A percentile compares a stretch with the other conserved stretches of the same genome.
phyloP scores from a whole-genome alignment of 2,113 vertebrate species.

The Alexandromys fortis region DNA sequence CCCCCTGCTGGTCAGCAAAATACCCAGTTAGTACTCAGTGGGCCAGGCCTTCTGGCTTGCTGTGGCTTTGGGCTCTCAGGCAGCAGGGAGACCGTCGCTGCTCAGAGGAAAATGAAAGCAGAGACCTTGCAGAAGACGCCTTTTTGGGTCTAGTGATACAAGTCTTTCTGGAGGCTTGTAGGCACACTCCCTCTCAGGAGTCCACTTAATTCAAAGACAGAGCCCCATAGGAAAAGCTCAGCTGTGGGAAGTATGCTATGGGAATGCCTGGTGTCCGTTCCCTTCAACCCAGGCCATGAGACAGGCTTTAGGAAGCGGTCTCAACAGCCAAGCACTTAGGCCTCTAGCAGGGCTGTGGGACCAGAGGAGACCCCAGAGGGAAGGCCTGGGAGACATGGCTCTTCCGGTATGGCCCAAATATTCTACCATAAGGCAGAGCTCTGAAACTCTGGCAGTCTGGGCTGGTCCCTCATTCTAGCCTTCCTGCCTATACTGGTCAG shows the following conservation, averaged over 20 bases:
- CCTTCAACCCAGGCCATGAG: neutral
- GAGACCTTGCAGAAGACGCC: neutral
- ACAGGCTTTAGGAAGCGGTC: neutral
- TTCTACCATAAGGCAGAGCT: accelerated
- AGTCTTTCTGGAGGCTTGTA: neutral
- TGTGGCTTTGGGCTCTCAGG: neutral
- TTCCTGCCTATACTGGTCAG: neutral
- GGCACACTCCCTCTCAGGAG: neutral
- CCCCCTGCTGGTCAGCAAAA: conserved; percentile 65
- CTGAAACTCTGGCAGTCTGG: neutral
- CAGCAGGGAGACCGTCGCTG: neutral
- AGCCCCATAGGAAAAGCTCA: neutral
- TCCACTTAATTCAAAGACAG: neutral
- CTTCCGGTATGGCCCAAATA: neutral
- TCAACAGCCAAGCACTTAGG: neutral
- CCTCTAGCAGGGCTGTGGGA: neutral
- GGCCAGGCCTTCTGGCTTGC: neutral
- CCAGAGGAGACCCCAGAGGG: neutral
- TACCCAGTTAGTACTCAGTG: neutral
- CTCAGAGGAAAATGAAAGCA: neutral
- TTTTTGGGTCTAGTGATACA: neutral
- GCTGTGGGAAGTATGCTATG: neutral
- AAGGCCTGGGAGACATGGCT: neutral
- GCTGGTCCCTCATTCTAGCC: neutral
- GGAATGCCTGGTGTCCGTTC: neutral